Conservation (phyloP, 1,140 invertebrate species). For the Hylaeus anthracinus region DNA sequence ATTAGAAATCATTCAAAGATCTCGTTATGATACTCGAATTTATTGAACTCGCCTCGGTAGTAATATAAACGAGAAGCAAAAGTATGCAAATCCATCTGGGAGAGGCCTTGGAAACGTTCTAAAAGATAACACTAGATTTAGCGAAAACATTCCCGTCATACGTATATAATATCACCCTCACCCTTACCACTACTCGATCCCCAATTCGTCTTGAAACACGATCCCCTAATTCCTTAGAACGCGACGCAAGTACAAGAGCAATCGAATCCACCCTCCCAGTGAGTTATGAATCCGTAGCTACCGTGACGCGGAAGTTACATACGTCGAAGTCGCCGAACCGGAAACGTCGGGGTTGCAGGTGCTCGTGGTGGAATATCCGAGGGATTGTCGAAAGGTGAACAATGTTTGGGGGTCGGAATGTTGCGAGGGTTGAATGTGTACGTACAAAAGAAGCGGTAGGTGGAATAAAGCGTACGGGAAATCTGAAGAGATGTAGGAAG, state of each 20-base stretch:
- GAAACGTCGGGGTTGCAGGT: slow-evolving; percentile 4
- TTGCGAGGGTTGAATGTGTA: slow-evolving; percentile 7
- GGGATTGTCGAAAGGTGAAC: slow-evolving; percentile 28
- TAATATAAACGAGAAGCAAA: too few relatives aligned
- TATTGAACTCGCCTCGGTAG: too few relatives aligned
- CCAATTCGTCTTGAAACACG: not conserved
- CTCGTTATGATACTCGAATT: too few relatives aligned
- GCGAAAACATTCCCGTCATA: not conserved
- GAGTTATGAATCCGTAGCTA: not conserved
- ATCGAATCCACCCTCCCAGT: not conserved
- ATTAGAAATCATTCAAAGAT: too few relatives aligned
- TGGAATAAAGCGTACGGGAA: not conserved
- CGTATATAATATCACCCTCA: not conserved
- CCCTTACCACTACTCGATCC: not conserved
- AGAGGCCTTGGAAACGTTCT: too few relatives aligned
- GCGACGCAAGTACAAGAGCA: not conserved
- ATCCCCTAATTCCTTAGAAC: not conserved
- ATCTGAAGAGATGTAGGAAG: not conserved
- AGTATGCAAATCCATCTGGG: too few relatives aligned
- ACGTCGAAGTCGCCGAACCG: not conserved
- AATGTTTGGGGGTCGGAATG: slow-evolving; percentile 17
- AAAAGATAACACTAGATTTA: too few relatives aligned
- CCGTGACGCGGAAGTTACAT: slow-evolving; percentile 8
- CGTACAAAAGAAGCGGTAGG: not conserved
- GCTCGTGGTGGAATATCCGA: not conserved